phyloP scores from a whole-genome alignment of 2,113 vertebrate genomes.

The Cygnus buccinator region DNA sequence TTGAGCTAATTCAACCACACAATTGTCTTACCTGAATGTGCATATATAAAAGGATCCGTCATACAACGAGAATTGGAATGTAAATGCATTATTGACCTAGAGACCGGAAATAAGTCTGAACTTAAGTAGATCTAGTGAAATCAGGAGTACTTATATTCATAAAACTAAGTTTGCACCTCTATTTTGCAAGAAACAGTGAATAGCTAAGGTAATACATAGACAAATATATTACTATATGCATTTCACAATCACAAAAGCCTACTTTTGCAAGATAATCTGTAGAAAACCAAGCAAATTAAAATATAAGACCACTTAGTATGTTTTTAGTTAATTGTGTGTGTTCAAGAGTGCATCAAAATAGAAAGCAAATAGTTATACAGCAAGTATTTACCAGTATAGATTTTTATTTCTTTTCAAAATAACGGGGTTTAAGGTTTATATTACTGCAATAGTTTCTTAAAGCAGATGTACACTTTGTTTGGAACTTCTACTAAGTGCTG shows the following conservation, averaged over 20 bases:
- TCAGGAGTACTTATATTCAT: not conserved
- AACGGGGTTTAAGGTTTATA: slow-evolving; percentile 67
- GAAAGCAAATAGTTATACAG: slow-evolving; percentile 33
- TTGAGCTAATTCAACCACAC: not conserved
- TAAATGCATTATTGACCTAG: not conserved
- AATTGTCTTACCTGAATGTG: not conserved
- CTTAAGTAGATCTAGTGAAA: not conserved
- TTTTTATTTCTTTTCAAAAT: slow-evolving; percentile 81
- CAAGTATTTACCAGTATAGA: slow-evolving; percentile 68
- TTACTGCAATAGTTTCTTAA: slow-evolving; percentile 66
- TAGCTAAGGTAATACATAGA: not conserved
- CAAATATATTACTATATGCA: not conserved
- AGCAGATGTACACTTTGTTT: slow-evolving; percentile 61
- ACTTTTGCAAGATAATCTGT: not conserved
- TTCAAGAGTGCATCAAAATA: not conserved
- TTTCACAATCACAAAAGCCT: not conserved
- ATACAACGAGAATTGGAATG: not conserved
- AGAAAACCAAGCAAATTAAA: not conserved
- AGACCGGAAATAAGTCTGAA: not conserved
- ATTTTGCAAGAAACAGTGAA: not conserved
- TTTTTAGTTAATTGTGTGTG: not conserved
- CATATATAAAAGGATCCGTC: not conserved
- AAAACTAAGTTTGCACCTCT: not conserved
- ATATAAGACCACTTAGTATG: not conserved
- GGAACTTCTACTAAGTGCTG: slow-evolving; percentile 56